A percentile compares a stretch with the other conserved stretches of the same genome.
phyloP scores from a whole-genome alignment of 2,888 invertebrate genomes.

The Alviniconcha strummeri region DNA sequence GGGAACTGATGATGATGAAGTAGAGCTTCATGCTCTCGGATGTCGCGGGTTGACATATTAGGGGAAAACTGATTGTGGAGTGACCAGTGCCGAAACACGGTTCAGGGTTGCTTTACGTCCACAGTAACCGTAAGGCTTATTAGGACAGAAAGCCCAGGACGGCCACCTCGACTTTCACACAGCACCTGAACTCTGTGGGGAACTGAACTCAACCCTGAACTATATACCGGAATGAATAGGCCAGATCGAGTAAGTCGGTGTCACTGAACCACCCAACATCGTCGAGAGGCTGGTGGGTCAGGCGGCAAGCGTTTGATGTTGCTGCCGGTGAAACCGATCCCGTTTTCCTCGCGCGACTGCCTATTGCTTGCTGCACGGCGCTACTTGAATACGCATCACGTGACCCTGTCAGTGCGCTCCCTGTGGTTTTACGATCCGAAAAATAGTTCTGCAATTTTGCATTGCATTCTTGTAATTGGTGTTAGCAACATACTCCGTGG shows the following conservation, averaged over 20 bases:
- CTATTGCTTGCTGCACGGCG: conserved; percentile 27
- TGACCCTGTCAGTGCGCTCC: conserved; percentile 15
- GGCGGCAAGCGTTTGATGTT: conserved; percentile 34
- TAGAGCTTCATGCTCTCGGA: too few species aligned
- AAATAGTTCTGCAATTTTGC: conserved; percentile 16
- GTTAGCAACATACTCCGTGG: too few species aligned
- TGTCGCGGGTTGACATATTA: too few species aligned
- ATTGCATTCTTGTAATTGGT: neutral
- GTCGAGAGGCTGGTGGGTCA: conserved; percentile 12
- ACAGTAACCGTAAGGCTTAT: neutral
- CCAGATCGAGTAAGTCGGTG: neutral
- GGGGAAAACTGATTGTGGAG: neutral
- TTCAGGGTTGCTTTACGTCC: neutral
- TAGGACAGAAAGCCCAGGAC: neutral
- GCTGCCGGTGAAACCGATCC: conserved; percentile 30
- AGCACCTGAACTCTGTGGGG: too few species aligned
- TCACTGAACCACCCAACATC: neutral
- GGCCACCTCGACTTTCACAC: neutral
- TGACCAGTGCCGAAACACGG: neutral
- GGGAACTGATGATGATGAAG: too few species aligned
- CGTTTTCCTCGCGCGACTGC: conserved; percentile 30
- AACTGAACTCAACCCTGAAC: too few species aligned
- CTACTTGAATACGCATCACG: conserved; percentile 29
- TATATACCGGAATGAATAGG: neutral
- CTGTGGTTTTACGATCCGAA: conserved; percentile 16